Evolutionary conservation across 2,113 vertebrate genomes (phyloP).

Genomic region (Anseranas semipalmata): DNA sequence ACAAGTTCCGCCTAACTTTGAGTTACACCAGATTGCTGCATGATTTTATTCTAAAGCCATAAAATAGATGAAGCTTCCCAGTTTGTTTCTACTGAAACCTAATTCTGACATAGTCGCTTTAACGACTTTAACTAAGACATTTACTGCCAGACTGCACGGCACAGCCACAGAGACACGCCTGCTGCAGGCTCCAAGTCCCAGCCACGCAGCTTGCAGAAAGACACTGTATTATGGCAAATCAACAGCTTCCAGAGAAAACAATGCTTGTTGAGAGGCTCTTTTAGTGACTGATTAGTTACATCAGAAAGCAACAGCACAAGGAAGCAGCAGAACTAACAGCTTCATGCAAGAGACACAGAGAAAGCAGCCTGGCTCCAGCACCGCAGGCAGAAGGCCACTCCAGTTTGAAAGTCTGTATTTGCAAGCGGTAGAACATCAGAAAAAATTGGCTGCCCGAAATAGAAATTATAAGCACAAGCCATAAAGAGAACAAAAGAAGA

Average conservation of each 20-base stretch:
- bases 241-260: neutral
- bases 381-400: neutral
- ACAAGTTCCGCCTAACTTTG: accelerated
- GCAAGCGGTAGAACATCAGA: neutral
- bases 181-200: neutral
- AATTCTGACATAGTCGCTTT: neutral
- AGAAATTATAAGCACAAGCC: neutral
- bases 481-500: neutral
- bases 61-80: neutral
- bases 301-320: neutral
- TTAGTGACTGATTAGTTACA: accelerated
- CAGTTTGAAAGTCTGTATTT: neutral
- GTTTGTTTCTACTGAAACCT: neutral
- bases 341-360: neutral
- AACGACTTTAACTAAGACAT: accelerated
- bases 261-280: neutral
- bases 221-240: too few relatives aligned
- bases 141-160: neutral
- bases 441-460: neutral
- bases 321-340: neutral
- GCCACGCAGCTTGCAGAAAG: neutral
- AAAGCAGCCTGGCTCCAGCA: neutral
- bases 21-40: neutral
- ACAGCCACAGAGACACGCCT: neutral
- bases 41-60: neutral